phyloP scores from a whole-genome alignment of 2,113 vertebrate species.

The Percopsis transmontana region DNA sequence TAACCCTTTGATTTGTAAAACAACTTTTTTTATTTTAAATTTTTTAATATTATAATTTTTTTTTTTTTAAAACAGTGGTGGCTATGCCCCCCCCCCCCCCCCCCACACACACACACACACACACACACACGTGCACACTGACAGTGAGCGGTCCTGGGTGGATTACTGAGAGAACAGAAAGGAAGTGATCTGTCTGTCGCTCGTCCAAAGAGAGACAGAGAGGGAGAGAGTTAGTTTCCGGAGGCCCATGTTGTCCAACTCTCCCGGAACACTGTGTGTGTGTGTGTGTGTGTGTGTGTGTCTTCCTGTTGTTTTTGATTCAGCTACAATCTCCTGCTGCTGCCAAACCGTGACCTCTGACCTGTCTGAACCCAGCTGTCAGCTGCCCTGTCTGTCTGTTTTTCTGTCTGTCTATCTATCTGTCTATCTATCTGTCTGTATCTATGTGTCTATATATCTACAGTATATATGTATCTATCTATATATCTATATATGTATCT shows the following conservation, averaged over 20 bases:
- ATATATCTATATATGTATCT: neutral
- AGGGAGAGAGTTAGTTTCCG: slow-evolving; percentile 18
- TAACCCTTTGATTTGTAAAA: no score
- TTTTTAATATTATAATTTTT: no score
- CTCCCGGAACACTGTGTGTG: slow-evolving; percentile 31
- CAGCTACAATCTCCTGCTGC: slow-evolving; percentile 73
- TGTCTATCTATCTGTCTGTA: neutral
- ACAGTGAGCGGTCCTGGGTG: no score
- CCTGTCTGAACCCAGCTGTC: slow-evolving; percentile 78
- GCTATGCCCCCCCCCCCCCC: no score
- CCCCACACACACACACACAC: no score
- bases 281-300: slow-evolving; percentile 33
- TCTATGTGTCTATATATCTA: neutral
- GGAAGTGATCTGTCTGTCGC: slow-evolving; percentile 20
- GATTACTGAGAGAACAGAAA: neutral
- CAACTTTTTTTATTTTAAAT: no score
- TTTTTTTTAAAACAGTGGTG: no score
- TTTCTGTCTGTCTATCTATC: slow-evolving; percentile 23
- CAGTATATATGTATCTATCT: neutral
- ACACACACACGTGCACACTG: no score
- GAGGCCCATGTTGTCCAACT: slow-evolving; percentile 38
- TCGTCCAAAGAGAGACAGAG: slow-evolving; percentile 14
- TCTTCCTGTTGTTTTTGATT: slow-evolving; percentile 82
- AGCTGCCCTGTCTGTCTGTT: slow-evolving; percentile 71
- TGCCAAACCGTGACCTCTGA: slow-evolving; percentile 72